A percentile compares a stretch with the other conserved stretches of the same genome.
Conservation (phyloP, 2,888 invertebrate genomes). For the Latrodectus hesperus region DNA sequence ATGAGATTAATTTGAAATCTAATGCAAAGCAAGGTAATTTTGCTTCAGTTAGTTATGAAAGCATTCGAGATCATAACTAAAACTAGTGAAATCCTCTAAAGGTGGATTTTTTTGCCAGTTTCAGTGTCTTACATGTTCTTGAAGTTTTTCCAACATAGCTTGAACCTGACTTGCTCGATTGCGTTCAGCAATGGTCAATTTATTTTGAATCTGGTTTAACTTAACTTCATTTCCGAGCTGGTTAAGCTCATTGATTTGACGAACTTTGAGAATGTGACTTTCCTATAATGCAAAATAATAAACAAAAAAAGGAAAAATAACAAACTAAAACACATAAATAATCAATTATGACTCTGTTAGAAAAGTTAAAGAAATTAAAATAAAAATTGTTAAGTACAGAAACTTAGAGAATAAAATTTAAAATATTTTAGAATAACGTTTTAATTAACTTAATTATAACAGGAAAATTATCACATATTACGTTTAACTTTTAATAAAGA, state of each 20-base stretch:
- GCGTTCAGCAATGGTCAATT: conserved; percentile 66
- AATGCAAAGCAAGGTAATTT: too few relatives aligned
- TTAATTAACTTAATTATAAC: too few relatives aligned
- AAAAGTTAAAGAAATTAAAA: too few relatives aligned
- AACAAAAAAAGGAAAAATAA: conserved; percentile 20
- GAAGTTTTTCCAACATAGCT: conserved; percentile 60
- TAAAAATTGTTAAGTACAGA: too few relatives aligned
- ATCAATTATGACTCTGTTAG: not conserved
- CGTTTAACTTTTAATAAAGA: too few relatives aligned
- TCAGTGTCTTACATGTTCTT: conserved; percentile 65
- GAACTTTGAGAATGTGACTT: conserved; percentile 84
- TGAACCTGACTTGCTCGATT: conserved; percentile 61
- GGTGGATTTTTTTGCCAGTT: not conserved
- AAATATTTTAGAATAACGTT: too few relatives aligned
- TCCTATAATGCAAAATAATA: conserved; percentile 78
- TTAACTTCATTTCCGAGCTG: conserved; percentile 37
- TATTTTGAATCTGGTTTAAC: conserved; percentile 55
- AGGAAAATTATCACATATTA: too few relatives aligned
- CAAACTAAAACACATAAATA: conserved; percentile 28
- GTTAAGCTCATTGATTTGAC: conserved; percentile 79
- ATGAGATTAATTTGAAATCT: too few relatives aligned
- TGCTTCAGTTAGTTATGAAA: not conserved
- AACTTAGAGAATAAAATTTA: too few relatives aligned
- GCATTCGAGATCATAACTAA: not conserved
- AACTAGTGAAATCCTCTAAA: not conserved